Base-by-base conservation (phyloP, 2,113 vertebrate genomes). In the Oryzias javanicus region DNA sequence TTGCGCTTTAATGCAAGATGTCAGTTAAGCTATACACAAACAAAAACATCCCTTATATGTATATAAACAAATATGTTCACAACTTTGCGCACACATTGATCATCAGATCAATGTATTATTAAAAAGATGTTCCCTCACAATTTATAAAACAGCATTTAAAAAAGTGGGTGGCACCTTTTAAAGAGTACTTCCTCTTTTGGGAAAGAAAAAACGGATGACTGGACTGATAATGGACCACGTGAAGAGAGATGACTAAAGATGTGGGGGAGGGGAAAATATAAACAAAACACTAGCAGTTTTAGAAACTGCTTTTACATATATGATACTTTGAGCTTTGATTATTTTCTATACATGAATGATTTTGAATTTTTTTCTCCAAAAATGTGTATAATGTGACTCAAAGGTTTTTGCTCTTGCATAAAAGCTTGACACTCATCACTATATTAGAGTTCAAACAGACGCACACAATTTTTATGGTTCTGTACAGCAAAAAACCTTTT, bases 201-300 rank as follows among this genome's bases (percentile, higher is more conserved):
- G 73, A 51, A 41, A 40, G 55, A 60, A 69, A 53, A 49, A 67
- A 59, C 72, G 58, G 78, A 76, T 70, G 72, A 35, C 66, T 3
- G 8, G 8, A 10, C 29, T 35, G 29, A 35, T 35, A 35, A 68
- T 67, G 76, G 62, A 80, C 74, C 67, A 82, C 56, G 67, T 82
- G 74, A 80, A 46, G 55, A 66, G 55, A 58, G 68, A 65, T 65
- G 64, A 69, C 71, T 57, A 69, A 45, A 69, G 68, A 47, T 29
- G 70, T 73, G 79, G 80, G 81, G 78, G 86, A 78, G 75, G 82
- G 42, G 76, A 75, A 82, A 57, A 60, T n/a, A 68, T 20, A 79
- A 67, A 62, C 35, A 47, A 47, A 72, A 42, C 49, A 49, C 48
- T 61, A 80, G 62, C 56, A 78, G 19, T 65, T 47, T 46, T 2